Conservation (phyloP, 1,140 invertebrate species). For the Chlorops oryzae region DNA sequence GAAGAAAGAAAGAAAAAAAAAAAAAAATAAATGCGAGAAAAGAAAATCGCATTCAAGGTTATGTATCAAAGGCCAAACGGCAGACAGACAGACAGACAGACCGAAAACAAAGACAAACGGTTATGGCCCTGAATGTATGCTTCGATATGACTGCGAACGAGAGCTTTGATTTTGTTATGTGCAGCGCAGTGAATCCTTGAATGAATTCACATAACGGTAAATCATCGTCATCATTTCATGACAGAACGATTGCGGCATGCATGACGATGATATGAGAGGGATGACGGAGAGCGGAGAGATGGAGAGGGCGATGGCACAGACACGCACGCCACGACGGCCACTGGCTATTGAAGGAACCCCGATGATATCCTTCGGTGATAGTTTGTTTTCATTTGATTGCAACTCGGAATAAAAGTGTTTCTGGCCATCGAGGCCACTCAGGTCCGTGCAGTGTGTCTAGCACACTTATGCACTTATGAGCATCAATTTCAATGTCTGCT, state of each 20-base stretch:
- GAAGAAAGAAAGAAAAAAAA: not conserved
- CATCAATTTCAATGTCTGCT: slow-evolving; percentile 17
- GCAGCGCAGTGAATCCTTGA: slow-evolving; percentile 38
- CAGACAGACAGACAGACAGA: slow-evolving; percentile 10
- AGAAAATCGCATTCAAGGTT: slow-evolving; percentile 44
- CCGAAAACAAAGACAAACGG: not conserved
- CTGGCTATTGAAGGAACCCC: not conserved
- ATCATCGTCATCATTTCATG: slow-evolving; percentile 39
- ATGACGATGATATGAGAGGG: not conserved
- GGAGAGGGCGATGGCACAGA: no score
- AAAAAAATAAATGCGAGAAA: not conserved
- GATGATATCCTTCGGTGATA: slow-evolving; percentile 4
- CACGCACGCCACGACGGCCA: no score
- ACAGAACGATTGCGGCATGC: slow-evolving; percentile 15
- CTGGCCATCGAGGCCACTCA: not conserved
- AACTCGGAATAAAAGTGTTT: slow-evolving; percentile 5
- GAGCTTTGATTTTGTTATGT: no score
- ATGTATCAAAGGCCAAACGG: slow-evolving; percentile 39
- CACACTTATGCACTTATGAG: not conserved
- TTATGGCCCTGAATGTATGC: not conserved
- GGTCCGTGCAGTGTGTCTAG: not conserved
- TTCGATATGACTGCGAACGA: no score
- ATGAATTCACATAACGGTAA: slow-evolving; percentile 42
- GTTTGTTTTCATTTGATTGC: slow-evolving; percentile 36
- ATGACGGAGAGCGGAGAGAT: not conserved